Evolutionary conservation across 2,888 invertebrate genomes (phyloP).

Genomic region (Pediacus dermestoides): DNA sequence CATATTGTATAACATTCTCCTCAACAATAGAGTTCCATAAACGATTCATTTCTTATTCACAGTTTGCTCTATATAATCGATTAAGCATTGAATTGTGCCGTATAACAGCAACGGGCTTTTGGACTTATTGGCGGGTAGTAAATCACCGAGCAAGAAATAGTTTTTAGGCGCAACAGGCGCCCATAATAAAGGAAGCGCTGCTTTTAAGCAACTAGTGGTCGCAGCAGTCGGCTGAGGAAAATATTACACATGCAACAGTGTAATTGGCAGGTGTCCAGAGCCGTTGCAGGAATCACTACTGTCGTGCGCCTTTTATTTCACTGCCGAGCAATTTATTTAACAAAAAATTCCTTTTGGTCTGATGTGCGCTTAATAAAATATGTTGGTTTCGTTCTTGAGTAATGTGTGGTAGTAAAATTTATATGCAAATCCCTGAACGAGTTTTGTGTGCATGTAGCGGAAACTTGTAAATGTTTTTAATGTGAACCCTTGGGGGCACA

Average conservation of each 20-base stretch:
- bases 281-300: constrained; percentile 1
- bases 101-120: constrained; percentile 16
- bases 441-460: too few species aligned
- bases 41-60: constrained; percentile 40
- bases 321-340: too few species aligned
- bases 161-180: constrained; percentile 39
- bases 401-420: too few species aligned
- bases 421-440: too few species aligned
- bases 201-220: constrained; percentile 23
- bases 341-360: too few species aligned
- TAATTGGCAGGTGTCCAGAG: constrained; percentile 47
- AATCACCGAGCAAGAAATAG: constrained; percentile 41
- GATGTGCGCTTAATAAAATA: too few species aligned
- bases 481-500: too few species aligned
- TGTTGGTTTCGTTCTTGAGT: too few species aligned
- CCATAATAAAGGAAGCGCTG: constrained; percentile 10
- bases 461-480: too few species aligned
- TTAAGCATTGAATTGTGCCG: constrained; percentile 37
- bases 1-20: constrained; percentile 30
- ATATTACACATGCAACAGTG: constrained; percentile 42
- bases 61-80: constrained; percentile 31
- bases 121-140: constrained; percentile 38
- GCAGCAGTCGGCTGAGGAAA: constrained; percentile 25
- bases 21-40: constrained; percentile 29
- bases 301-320: not conserved